Base-by-base conservation (phyloP, 2,888 invertebrate genomes). In the Phalangium opilio region DNA sequence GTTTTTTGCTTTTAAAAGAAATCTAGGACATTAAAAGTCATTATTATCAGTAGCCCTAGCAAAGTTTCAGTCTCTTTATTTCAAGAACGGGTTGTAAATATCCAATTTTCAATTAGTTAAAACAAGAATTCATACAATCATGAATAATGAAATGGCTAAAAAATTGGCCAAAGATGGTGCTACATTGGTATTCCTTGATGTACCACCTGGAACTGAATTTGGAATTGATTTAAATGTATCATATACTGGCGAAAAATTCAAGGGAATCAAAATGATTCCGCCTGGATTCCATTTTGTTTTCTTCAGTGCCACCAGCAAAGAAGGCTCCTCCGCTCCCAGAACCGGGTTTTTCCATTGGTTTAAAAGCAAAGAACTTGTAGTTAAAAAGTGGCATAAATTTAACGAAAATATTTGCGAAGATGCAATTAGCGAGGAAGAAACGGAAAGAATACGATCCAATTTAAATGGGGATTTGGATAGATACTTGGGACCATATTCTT, bases 201-300 rank as follows among this genome's bases (percentile, higher is more conserved):
- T 93, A 34, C 95, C 95, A 1, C 70, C 74, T 55, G 87, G 86
- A 47, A 89, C 91, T 0, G 90, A 95, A 68, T 85, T 98, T 68
- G 96, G 98, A n/a, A 86, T 93, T 53, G 96, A 98, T 67, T 73
- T 84, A 64, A 81, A 82, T 62, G 76, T 79, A 0, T 95, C 93
- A 83, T 81, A 79, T 54, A 83, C 86, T 1, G 91, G 84, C 2
- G 81, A 84, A 48, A 83, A 83, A 63, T 98, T 98, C 66, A 75
- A 78, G 60, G 98, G 96, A 1, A 77, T 98, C 21, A 98, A 98
- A 73, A 93, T 98, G 93, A 95, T 98, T 59, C 96, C 96, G 0
- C 87, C 91, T 1, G 96, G 96, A 5, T 69, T 91, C 45, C 96
- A 98, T 67, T 93, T 83, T 62, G 73, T 98, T 14, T 89, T 89